Percentiles rank a stretch among this genome's conserved stretches.
These are phyloP conservation scores for Rhagonycha fulva DNA, from an alignment of 2,888 invertebrate species.

Conservation along the genomic window DNA sequence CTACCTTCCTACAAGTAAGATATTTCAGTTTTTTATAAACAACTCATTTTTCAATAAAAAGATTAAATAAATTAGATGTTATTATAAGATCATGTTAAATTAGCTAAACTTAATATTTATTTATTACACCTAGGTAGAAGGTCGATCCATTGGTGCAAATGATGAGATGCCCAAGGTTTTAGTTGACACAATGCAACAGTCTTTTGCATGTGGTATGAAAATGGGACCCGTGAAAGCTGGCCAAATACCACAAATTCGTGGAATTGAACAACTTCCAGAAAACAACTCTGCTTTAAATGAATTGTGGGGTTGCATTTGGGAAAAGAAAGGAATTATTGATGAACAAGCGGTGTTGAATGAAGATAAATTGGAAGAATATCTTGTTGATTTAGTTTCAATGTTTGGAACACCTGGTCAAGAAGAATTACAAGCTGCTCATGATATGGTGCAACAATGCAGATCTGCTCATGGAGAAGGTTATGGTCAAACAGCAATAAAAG, in stretches of 20 bases:
- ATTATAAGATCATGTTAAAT: neutral
- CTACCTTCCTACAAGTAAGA: neutral
- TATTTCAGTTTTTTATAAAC: neutral
- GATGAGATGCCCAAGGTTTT: slow-evolving; percentile 1
- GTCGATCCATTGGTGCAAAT: neutral
- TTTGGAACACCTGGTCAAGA: neutral
- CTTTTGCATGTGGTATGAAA: neutral
- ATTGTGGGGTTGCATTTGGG: slow-evolving; percentile 7
- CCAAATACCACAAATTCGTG: neutral
- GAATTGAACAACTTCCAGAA: slow-evolving; percentile 5
- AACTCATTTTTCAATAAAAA: neutral
- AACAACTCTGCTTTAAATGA: neutral
- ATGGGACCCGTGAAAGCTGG: neutral
- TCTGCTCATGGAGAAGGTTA: neutral
- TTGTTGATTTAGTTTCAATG: slow-evolving; percentile 2
- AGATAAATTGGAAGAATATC: neutral
- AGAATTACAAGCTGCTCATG: neutral
- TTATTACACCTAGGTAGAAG: neutral
- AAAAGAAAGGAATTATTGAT: slow-evolving; percentile 5
- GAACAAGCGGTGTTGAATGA: neutral
- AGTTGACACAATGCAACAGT: slow-evolving; percentile 1
- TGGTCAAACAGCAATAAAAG: neutral
- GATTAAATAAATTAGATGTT: neutral
- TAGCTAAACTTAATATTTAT: neutral
- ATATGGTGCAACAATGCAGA: neutral